Evolutionary conservation across 1,140 invertebrate genomes (phyloP).

Genomic region (Trichogramma pretiosum): DNA sequence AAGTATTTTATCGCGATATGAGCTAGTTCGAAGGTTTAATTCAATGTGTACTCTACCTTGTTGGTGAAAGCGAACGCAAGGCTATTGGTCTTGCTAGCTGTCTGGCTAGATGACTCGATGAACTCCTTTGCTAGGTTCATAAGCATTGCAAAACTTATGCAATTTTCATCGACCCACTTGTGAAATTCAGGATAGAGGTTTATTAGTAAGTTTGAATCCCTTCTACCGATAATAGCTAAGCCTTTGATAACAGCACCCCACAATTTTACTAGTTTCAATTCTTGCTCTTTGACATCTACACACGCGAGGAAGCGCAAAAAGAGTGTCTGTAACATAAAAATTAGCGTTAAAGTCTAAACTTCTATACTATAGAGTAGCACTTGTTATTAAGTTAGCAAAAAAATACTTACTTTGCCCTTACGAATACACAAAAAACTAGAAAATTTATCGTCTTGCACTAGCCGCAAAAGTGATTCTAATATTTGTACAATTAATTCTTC

Average conservation of each 20-base stretch:
- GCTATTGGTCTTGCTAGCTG: slow-evolving; percentile 35
- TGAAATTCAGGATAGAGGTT: slow-evolving; percentile 48
- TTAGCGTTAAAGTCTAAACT: too few relatives aligned
- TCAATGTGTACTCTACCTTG: slow-evolving; percentile 29
- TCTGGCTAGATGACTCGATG: slow-evolving; percentile 30
- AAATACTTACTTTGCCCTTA: slow-evolving; percentile 63
- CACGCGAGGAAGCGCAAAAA: slow-evolving; percentile 51
- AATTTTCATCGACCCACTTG: slow-evolving; percentile 42
- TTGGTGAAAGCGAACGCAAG: slow-evolving; percentile 37
- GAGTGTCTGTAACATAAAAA: slow-evolving; percentile 42
- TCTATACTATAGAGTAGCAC: too few relatives aligned
- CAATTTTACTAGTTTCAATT: slow-evolving; percentile 41
- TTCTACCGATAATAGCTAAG: slow-evolving; percentile 45
- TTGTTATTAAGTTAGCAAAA: too few relatives aligned
- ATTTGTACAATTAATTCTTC: slow-evolving; percentile 21
- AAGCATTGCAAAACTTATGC: slow-evolving; percentile 23
- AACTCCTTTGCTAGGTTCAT: slow-evolving; percentile 30
- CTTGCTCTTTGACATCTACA: slow-evolving; percentile 39
- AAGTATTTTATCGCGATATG: not conserved
- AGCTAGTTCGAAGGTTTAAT: not conserved
- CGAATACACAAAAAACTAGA: slow-evolving; percentile 58
- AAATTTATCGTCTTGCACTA: slow-evolving; percentile 57
- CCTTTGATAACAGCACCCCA: slow-evolving; percentile 48
- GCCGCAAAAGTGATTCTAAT: slow-evolving; percentile 32
- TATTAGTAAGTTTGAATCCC: slow-evolving; percentile 43